Base-by-base conservation (phyloP, 1,140 invertebrate species). In the Grapholita molesta region DNA sequence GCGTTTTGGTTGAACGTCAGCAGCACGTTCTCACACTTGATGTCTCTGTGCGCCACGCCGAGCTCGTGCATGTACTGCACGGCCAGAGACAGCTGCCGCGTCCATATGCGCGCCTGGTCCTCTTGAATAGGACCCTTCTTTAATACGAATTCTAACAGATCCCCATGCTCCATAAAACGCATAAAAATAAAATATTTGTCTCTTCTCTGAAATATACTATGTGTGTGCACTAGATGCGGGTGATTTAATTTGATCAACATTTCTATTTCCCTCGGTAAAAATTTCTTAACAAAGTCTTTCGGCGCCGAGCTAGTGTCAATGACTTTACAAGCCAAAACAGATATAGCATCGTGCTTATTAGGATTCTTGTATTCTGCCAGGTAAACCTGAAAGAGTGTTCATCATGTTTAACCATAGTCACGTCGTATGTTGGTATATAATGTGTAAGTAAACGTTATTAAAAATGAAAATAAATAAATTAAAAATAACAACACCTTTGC, bases 21-120 rank as follows among this genome's bases (percentile, higher is more conserved):
- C 1, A 97, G 86, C 48, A 96, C 93, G 79, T 97, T 97, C 83
- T 97, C 96, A 78, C 96, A 97, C 86, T 97, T 97, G 7, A 96
- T 91, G 77, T 96, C 95, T 68, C 96, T 85, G 79, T 97, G 96
- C 1, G 95, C 95, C 61, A 97, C 95, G 68, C 95, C 94, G 73
- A 95, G 91, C 74, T 94, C 92, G 76, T 97, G 96, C 73, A 97
- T 92, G 82, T 96, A 96, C 71, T 95, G 94, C 2, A 96, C 76
- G 2, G 93, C 95, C 28, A 95, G 78, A 18, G 93, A 85, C 0
- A 96, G 86, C 78, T 96, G 95, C 15, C 94, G 82, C 3, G 95
- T 92, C 95, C 95, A 96, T 21, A 94, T 92, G 25, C 94, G 89
- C 0, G 94, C 93, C 74, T 95, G 94, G 23, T 91, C 91, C 79